A percentile compares a stretch with the other conserved stretches of the same genome.
Evolutionary conservation across 2,888 invertebrate genomes (phyloP).

Genomic region (Nomada hirtipes): DNA sequence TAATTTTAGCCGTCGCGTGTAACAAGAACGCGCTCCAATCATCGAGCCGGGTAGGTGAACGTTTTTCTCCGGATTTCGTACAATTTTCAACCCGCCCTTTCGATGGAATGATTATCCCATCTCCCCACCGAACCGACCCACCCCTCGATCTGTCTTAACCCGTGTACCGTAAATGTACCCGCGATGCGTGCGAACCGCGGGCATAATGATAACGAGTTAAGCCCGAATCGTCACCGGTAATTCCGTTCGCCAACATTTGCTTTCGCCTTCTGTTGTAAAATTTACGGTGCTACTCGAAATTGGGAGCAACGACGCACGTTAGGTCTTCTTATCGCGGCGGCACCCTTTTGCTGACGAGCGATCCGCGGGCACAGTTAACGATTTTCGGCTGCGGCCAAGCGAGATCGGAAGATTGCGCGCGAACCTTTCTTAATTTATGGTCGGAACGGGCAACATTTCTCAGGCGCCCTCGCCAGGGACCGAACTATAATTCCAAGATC

Average conservation of each 20-base stretch:
- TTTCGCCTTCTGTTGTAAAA: not conserved
- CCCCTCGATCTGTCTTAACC: not conserved
- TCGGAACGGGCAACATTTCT: conserved; percentile 39
- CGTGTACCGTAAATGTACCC: not conserved
- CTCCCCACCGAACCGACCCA: not conserved
- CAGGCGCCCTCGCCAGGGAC: conserved; percentile 34
- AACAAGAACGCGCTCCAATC: too few species aligned
- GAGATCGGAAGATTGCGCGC: conserved; percentile 36
- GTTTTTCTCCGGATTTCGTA: too few species aligned
- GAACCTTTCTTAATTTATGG: conserved; percentile 42
- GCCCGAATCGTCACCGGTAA: conserved; percentile 19
- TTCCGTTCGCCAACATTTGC: conserved; percentile 14
- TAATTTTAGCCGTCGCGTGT: too few species aligned
- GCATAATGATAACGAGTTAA: conserved; percentile 27
- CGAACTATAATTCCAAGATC: conserved; percentile 45
- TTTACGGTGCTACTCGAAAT: conserved; percentile 38
- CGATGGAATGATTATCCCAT: too few species aligned
- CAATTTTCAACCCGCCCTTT: too few species aligned
- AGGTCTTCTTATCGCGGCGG: conserved; percentile 23
- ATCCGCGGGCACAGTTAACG: conserved; percentile 33
- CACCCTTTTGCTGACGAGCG: conserved; percentile 41
- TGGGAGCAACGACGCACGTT: conserved; percentile 9
- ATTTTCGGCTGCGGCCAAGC: conserved; percentile 23
- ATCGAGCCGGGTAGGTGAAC: too few species aligned
- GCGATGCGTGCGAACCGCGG: not conserved